Conservation (phyloP, 1,140 invertebrate species). For the Diachasmimorpha longicaudata region DNA sequence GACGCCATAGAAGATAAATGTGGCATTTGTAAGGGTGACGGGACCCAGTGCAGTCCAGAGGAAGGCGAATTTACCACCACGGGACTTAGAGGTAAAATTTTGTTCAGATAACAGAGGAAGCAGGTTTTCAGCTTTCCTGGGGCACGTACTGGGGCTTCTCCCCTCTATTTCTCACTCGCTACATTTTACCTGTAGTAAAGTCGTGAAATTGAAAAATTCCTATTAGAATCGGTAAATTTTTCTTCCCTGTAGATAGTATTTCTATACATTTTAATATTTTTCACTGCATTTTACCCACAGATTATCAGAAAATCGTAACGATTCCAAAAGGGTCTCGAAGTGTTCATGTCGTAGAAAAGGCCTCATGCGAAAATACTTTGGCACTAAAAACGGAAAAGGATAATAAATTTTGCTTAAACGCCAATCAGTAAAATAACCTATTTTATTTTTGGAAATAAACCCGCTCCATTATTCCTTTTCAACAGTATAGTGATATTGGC, state of each 20-base stretch:
- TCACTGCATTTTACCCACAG: constrained; percentile 34
- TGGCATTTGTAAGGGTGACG: constrained; percentile 75
- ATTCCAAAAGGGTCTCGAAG: constrained; percentile 59
- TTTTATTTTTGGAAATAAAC: not conserved
- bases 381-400: constrained; percentile 49
- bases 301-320: constrained; percentile 53
- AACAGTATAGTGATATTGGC: not conserved
- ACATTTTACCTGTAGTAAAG: not conserved
- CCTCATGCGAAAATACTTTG: constrained; percentile 50
- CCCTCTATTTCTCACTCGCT: not conserved
- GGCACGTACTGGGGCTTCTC: too few relatives aligned
- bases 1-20: constrained; percentile 72
- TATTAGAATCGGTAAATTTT: too few relatives aligned
- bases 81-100: constrained; percentile 3
- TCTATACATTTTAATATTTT: not conserved
- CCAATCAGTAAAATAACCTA: constrained; percentile 49
- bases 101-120: not conserved
- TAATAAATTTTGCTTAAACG: constrained; percentile 58
- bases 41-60: constrained; percentile 65
- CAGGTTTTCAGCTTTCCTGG: too few relatives aligned
- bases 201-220: too few relatives aligned
- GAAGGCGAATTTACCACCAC: constrained; percentile 48
- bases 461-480: not conserved
- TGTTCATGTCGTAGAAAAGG: constrained; percentile 51
- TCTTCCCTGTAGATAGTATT: not conserved